These are phyloP conservation scores for Dolichallabes microphthalmus DNA, from an alignment of 2,113 vertebrate species.

Conservation along the genomic window DNA sequence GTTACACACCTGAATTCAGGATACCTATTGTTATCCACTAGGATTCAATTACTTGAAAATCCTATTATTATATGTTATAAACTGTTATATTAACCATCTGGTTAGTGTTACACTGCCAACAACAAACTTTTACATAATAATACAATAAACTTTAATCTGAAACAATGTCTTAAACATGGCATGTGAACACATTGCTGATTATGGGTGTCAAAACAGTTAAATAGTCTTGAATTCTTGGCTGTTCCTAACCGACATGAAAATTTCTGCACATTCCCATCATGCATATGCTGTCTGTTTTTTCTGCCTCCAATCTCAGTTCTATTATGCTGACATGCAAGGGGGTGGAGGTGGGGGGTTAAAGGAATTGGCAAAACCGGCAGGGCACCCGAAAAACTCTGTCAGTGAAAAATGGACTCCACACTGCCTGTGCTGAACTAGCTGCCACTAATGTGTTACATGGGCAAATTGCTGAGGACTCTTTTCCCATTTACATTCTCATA, in stretches of 20 bases:
- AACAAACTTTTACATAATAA: background rate
- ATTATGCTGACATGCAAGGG: constrained; percentile 12
- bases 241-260: constrained; percentile 2
- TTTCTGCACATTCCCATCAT: constrained; percentile 18
- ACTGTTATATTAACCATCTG: background rate
- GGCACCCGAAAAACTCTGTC: constrained; percentile 41
- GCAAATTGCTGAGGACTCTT: constrained; percentile 63
- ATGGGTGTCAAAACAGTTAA: background rate
- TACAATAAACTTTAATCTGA: background rate
- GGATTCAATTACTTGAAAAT: background rate
- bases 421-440: constrained; percentile 48
- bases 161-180: background rate
- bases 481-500: constrained; percentile 68
- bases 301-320: constrained; percentile 32
- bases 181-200: background rate
- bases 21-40: background rate
- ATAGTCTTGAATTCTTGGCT: background rate
- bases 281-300: constrained; percentile 5
- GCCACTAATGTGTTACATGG: constrained; percentile 63
- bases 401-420: constrained; percentile 58
- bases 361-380: constrained; percentile 47
- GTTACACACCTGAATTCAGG: background rate
- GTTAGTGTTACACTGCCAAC: background rate
- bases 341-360: constrained; percentile 27
- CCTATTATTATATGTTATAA: background rate